Percentiles rank a stretch among this genome's conserved stretches.
Evolutionary conservation across 2,113 vertebrate genomes (phyloP).

Genomic region (Oenanthe oenanthe): DNA sequence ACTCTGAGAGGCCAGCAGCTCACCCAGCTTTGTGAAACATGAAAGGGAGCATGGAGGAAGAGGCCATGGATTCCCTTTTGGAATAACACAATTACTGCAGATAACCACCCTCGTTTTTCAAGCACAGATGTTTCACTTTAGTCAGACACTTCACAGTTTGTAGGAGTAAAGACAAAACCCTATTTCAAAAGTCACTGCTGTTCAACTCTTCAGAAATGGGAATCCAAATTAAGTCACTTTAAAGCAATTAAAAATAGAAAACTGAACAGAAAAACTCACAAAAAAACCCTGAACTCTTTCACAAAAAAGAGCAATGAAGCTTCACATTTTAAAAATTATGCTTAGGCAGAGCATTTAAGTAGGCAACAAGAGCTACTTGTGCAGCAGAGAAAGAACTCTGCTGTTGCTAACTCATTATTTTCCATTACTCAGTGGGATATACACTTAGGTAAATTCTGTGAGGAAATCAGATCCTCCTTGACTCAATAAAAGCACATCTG

Average conservation of each 20-base stretch:
- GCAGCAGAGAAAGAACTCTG: background rate
- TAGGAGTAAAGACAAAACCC: background rate
- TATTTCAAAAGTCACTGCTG: background rate
- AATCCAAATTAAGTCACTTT: background rate
- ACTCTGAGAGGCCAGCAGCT: background rate
- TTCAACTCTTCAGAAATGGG: background rate
- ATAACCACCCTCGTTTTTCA: background rate
- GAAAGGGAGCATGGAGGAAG: background rate
- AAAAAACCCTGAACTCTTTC: background rate
- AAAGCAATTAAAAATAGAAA: background rate
- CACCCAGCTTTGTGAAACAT: accelerated
- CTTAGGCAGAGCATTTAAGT: background rate
- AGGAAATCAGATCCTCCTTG: slow-evolving; percentile 20
- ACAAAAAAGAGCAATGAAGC: background rate
- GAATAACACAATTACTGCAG: background rate
- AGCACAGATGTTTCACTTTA: background rate
- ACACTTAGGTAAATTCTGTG: background rate
- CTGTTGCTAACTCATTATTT: background rate
- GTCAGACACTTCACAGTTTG: background rate
- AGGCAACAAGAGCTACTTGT: background rate
- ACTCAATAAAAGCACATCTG: slow-evolving; percentile 15
- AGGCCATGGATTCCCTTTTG: background rate
- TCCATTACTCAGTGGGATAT: slow-evolving; percentile 30
- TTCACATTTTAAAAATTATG: background rate
- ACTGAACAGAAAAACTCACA: background rate